Percentiles rank a stretch among this genome's conserved stretches.
Conservation (phyloP, 2,113 vertebrate genomes). For the Elgaria multicarinata region DNA sequence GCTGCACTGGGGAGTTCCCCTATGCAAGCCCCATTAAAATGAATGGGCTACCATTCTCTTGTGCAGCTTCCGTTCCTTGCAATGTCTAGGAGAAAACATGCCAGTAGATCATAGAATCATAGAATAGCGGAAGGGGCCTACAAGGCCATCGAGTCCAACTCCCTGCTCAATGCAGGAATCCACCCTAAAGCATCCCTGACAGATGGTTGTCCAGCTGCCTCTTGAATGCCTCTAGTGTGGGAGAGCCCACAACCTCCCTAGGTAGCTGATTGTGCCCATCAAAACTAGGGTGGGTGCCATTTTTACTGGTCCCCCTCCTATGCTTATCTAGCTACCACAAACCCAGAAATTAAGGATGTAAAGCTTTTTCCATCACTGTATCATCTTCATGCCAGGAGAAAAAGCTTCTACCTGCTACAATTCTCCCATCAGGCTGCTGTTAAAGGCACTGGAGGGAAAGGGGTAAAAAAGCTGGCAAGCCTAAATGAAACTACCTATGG, state of each 20-base stretch:
- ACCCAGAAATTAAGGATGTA: not conserved
- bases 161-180: no score
- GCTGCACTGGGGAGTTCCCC: not conserved
- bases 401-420: not conserved
- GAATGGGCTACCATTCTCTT: not conserved
- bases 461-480: not conserved
- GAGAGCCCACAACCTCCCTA: no score
- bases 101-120: no score
- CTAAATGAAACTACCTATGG: not conserved
- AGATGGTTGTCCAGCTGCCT: no score
- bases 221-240: no score
- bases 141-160: no score
- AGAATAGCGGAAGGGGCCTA: no score
- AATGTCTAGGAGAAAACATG: not conserved
- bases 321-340: not conserved
- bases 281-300: not conserved
- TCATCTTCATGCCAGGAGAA: not conserved
- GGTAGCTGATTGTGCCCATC: no score
- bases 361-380: not conserved
- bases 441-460: not conserved
- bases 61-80: not conserved
- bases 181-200: no score
- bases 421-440: conserved; percentile 18
- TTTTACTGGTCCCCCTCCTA: not conserved
- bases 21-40: not conserved